Evolutionary conservation across 2,113 vertebrate species (phyloP).

Genomic region (Pedionomus torquatus): DNA sequence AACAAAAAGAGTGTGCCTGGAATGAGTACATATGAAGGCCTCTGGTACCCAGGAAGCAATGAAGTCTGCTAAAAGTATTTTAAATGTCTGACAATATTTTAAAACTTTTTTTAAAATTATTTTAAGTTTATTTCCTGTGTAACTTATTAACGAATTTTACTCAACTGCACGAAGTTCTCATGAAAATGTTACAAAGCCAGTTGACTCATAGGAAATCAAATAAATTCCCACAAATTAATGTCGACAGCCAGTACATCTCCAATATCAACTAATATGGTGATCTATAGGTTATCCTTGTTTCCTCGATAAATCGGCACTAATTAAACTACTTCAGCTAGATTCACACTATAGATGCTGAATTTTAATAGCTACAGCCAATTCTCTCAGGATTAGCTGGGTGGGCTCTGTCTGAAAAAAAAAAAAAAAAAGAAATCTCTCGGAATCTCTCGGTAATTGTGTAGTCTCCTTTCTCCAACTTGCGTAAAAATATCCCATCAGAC

Average conservation of each 20-base stretch:
- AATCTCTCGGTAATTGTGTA: neutral
- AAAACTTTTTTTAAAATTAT: neutral
- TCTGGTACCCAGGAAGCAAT: neutral
- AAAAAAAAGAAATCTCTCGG: too few species aligned
- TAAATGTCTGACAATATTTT: neutral
- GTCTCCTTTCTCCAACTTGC: neutral
- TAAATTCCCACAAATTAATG: neutral
- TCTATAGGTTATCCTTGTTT: neutral
- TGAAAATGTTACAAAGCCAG: neutral
- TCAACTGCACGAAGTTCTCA: neutral
- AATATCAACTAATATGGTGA: neutral
- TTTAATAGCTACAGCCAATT: neutral
- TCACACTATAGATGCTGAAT: neutral
- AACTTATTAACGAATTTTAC: neutral
- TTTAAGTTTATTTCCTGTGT: neutral
- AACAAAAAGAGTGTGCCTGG: neutral
- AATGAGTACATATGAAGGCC: neutral
- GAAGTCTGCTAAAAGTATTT: neutral
- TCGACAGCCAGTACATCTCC: neutral
- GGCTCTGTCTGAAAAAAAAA: neutral
- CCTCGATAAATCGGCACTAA: neutral
- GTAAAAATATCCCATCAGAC: neutral
- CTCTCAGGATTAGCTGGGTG: neutral
- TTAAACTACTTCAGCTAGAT: neutral
- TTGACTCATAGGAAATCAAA: neutral